phyloP scores from a whole-genome alignment of 1,140 invertebrate genomes.

The Adoxophyes honmai region DNA sequence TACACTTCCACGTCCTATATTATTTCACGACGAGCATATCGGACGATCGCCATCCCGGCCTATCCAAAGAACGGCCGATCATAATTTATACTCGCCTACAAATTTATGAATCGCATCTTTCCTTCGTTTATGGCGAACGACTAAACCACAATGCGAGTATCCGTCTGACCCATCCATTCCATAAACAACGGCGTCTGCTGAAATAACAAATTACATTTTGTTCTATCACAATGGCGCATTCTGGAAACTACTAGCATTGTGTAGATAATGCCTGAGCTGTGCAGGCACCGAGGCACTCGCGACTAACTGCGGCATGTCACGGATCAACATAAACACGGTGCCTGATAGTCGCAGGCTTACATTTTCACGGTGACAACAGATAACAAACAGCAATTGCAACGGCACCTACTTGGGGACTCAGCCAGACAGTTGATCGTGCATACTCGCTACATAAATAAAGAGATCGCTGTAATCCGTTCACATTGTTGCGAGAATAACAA shows the following conservation, averaged over 20 bases:
- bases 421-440: not conserved
- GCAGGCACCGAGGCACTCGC: slow-evolving; percentile 25
- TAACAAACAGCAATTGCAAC: slow-evolving; percentile 6
- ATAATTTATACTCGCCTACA: slow-evolving; percentile 49
- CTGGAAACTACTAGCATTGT: slow-evolving; percentile 23
- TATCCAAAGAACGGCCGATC: slow-evolving; percentile 51
- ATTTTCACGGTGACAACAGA: slow-evolving; percentile 1
- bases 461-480: not conserved
- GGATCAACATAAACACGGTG: slow-evolving; percentile 23
- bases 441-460: not conserved
- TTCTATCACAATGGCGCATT: slow-evolving; percentile 27
- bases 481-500: not conserved
- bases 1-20: slow-evolving; percentile 59
- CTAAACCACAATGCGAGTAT: slow-evolving; percentile 24
- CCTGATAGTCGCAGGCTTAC: slow-evolving; percentile 3
- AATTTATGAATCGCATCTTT: slow-evolving; percentile 43
- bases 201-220: slow-evolving; percentile 30
- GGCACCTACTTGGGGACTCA: not conserved
- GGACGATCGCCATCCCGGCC: slow-evolving; percentile 55
- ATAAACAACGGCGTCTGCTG: slow-evolving; percentile 1
- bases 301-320: slow-evolving; percentile 28
- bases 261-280: slow-evolving; percentile 22
- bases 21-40: slow-evolving; percentile 67
- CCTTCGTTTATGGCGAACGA: slow-evolving; percentile 35
- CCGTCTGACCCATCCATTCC: not conserved